Evolutionary conservation across 1,140 invertebrate species (phyloP).

Genomic region (Uloborus diversus): DNA sequence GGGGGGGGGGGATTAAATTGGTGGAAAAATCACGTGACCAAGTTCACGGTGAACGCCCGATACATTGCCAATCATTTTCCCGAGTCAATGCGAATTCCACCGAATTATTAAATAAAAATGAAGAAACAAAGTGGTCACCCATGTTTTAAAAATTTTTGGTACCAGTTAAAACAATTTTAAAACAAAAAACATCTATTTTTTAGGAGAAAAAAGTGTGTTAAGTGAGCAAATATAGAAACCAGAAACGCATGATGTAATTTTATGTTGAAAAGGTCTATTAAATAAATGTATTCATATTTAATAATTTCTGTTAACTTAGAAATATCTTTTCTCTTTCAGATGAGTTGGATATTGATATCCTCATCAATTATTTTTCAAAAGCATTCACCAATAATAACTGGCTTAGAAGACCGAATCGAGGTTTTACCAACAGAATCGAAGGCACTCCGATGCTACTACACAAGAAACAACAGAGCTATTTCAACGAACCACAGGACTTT

Average conservation of each 20-base stretch:
- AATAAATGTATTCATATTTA: background rate
- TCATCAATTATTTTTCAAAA: constrained; percentile 62
- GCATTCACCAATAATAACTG: constrained; percentile 61
- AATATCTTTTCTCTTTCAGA: constrained; percentile 58
- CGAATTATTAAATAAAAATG: background rate
- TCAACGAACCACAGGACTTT: too few relatives aligned
- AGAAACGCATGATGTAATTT: background rate
- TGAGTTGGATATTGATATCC: constrained; percentile 64
- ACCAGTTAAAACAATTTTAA: background rate
- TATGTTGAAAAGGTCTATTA: background rate
- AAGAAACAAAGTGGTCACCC: background rate
- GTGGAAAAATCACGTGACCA: too few relatives aligned
- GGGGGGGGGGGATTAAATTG: too few relatives aligned
- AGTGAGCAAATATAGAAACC: background rate
- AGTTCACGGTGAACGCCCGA: too few relatives aligned
- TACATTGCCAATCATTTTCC: too few relatives aligned
- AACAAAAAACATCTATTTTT: background rate
- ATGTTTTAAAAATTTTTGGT: background rate
- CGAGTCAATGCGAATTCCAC: too few relatives aligned
- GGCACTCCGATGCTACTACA: too few relatives aligned
- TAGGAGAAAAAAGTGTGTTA: background rate
- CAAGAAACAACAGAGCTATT: too few relatives aligned
- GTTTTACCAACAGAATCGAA: constrained; percentile 3
- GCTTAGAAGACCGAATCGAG: constrained; percentile 63
- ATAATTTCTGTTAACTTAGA: background rate